Base-by-base conservation (phyloP, 30 jellyfish, hydroid and myxozoan genomes). In the Turritopsis rubra region DNA sequence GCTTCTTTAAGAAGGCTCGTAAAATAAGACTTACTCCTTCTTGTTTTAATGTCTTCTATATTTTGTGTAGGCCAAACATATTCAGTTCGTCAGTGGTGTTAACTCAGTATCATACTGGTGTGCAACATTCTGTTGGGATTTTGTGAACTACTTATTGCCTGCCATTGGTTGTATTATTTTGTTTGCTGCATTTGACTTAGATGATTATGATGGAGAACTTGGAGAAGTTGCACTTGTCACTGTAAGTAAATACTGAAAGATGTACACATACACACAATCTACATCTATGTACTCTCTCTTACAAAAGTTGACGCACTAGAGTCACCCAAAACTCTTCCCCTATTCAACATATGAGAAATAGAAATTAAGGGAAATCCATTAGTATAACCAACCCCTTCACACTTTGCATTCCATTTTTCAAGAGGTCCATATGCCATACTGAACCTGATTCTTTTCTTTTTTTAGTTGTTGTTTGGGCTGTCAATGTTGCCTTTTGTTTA, bases 61-160 rank as follows among this genome's bases (percentile, higher is more conserved):
- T 76, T 66, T 54, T 28, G 52, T 80, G 27, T 41, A 91, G 97
- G 97, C 97, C 28, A 91, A 91, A 84, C 97, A 91, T 53, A 78
- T 91, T 26, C 97, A 91, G 74, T 91, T 91, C 65, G 97, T 91
- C 25, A 91, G 97, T 85, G 97, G 97, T n/a, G 97, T 91, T 18
- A 91, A 83, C 26, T 79, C 96, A 16, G 28, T 87, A 71, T 78
- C 88, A 85, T 91, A 91, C 78, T 91, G 97, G 97, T 25, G 53
- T 26, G 96, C 96, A 0, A 79, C 92, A 19, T 87, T 53, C 70
- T 78, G 86, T 60, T 91, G 97, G 97, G 97, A 91, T 71, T 81
- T 91, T 52, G 85, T 91, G 84, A 91, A 91, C 80, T 91, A 66
- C 82, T 72, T 87, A 73, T 86, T 91, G 23, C 97, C 97, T 4